Conservation (phyloP, 2,113 vertebrate species). For the Cricetomys ansorgei region DNA sequence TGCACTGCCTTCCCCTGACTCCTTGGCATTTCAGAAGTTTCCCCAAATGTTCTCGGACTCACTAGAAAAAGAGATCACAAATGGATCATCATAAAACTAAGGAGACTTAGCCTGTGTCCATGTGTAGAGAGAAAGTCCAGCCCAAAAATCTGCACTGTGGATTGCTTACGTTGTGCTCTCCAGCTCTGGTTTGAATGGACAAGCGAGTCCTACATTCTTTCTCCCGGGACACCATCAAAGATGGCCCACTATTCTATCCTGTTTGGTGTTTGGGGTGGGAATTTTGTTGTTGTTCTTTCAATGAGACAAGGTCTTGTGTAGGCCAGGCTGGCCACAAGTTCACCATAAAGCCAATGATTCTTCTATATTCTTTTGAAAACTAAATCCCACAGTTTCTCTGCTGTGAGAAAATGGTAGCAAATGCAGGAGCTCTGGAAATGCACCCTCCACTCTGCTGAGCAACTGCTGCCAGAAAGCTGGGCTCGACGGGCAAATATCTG, state of each 20-base stretch:
- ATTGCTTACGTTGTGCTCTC: background rate
- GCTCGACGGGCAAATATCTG: background rate
- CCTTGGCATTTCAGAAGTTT: background rate
- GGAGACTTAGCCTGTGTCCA: background rate
- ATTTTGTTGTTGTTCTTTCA: background rate
- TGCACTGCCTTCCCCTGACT: background rate
- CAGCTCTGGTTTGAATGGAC: background rate
- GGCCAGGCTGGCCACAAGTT: background rate
- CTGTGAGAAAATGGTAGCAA: background rate
- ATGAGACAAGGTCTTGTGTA: background rate
- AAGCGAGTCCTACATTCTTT: background rate
- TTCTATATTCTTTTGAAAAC: background rate
- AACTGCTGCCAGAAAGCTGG: background rate
- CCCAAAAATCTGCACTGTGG: background rate
- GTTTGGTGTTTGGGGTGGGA: background rate
- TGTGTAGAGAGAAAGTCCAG: background rate
- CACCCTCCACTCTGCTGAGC: background rate
- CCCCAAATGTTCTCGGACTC: background rate
- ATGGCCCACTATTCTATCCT: background rate
- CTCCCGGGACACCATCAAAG: background rate
- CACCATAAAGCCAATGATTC: background rate
- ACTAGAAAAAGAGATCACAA: background rate
- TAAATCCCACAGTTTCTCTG: slow-evolving; percentile 6
- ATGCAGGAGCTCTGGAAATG: background rate
- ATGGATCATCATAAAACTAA: background rate